These are phyloP conservation scores for Terrapene triunguis DNA, from an alignment of 2,113 vertebrate genomes.

Conservation along the genomic window DNA sequence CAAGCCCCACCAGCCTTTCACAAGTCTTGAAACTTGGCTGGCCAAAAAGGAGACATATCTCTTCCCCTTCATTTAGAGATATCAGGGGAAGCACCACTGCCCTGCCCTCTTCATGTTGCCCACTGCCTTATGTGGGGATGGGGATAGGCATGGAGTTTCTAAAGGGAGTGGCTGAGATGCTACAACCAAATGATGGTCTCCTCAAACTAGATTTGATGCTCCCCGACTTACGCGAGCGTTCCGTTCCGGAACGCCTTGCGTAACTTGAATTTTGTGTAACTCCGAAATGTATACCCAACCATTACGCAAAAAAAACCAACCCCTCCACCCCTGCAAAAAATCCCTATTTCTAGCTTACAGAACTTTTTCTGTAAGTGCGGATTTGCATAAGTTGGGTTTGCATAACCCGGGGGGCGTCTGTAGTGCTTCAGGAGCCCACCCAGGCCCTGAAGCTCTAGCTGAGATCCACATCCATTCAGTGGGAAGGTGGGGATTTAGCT, in stretches of 20 bases:
- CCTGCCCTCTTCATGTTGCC: accelerated
- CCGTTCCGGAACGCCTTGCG: too few relatives aligned
- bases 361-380: too few relatives aligned
- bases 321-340: too few relatives aligned
- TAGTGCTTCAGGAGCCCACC: neutral
- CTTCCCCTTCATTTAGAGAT: accelerated
- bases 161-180: neutral
- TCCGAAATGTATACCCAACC: too few relatives aligned
- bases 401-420: too few relatives aligned
- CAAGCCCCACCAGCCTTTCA: neutral
- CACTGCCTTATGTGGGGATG: neutral
- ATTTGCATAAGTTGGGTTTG: too few relatives aligned
- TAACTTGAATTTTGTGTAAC: too few relatives aligned
- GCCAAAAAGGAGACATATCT: neutral
- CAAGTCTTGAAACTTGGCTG: neutral
- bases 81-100: neutral
- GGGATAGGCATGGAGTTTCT: too few relatives aligned
- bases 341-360: too few relatives aligned
- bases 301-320: too few relatives aligned
- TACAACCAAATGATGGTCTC: neutral
- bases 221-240: too few relatives aligned
- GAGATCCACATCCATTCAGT: neutral
- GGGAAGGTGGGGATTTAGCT: neutral
- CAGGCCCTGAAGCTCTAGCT: accelerated
- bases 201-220: neutral